phyloP scores from a whole-genome alignment of 2,113 vertebrate species.

The Argyrosomus japonicus region DNA sequence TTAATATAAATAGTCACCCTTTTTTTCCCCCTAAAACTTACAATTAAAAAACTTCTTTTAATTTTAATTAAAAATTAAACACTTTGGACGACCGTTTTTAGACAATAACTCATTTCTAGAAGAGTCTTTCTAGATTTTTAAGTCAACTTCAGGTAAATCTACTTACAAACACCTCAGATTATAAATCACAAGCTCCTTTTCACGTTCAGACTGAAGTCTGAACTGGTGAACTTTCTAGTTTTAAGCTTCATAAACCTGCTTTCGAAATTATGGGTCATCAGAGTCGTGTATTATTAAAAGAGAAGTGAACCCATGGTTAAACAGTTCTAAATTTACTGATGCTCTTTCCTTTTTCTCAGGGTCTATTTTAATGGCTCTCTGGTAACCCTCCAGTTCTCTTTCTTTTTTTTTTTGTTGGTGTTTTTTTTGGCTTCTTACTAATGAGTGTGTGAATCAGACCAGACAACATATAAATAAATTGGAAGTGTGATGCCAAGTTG shows the following conservation, averaged over 20 bases:
- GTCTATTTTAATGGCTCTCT: conserved; percentile 2
- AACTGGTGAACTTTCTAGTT: not conserved
- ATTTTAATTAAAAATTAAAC: too few species aligned
- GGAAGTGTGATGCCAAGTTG: conserved; percentile 10
- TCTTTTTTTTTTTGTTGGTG: too few species aligned
- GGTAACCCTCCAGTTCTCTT: not conserved
- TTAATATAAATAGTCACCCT: not conserved
- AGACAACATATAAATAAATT: conserved; percentile 3
- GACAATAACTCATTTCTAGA: not conserved
- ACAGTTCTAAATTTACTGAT: not conserved
- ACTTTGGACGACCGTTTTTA: not conserved
- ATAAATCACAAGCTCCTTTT: not conserved
- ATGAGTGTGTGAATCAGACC: conserved; percentile 28
- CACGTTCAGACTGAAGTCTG: not conserved
- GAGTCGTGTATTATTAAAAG: not conserved
- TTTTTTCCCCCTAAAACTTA: too few species aligned
- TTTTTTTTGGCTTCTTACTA: not conserved
- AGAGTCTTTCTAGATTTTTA: not conserved
- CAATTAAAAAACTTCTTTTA: too few species aligned
- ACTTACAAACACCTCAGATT: fast-evolving
- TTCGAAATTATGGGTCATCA: not conserved
- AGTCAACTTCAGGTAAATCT: not conserved
- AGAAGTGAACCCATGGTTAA: not conserved
- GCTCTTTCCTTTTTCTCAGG: conserved; percentile 17
- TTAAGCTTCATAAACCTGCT: not conserved